A percentile compares a stretch with the other conserved stretches of the same genome.
Evolutionary conservation across 2,888 invertebrate species (phyloP).

Genomic region (Drosophila emarginata): DNA sequence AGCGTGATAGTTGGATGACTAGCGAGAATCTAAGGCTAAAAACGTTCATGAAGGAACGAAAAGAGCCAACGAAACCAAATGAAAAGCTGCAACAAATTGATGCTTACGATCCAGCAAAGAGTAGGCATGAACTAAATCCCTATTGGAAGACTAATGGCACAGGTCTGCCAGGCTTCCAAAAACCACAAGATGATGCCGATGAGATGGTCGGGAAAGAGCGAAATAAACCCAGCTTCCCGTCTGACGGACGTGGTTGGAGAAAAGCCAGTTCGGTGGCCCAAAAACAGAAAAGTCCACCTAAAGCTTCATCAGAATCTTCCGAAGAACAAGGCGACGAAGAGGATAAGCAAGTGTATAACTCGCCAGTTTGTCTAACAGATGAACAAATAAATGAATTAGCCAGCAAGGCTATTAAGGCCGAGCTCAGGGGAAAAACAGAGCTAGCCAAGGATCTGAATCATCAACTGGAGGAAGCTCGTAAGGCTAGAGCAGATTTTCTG

Average conservation of each 20-base stretch:
- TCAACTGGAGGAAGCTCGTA: slow-evolving; percentile 89
- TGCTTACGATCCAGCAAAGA: slow-evolving; percentile 88
- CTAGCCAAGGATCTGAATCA: slow-evolving; percentile 88
- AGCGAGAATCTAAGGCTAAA: slow-evolving; percentile 78
- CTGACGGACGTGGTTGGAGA: slow-evolving; percentile 37
- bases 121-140: slow-evolving; percentile 92
- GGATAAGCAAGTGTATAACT: background rate
- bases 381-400: slow-evolving; percentile 95
- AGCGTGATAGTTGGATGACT: slow-evolving; percentile 92
- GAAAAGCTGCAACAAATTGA: slow-evolving; percentile 84
- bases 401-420: slow-evolving; percentile 96
- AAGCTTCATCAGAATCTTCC: slow-evolving; percentile 20
- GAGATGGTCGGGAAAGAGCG: background rate
- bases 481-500: slow-evolving; percentile 74
- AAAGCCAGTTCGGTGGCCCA: slow-evolving; percentile 18
- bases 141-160: slow-evolving; percentile 95
- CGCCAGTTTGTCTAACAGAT: slow-evolving; percentile 84
- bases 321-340: slow-evolving; percentile 17
- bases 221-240: background rate
- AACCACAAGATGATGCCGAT: slow-evolving; percentile 81
- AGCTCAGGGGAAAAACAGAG: slow-evolving; percentile 92
- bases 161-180: slow-evolving; percentile 87
- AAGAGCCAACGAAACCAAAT: slow-evolving; percentile 82
- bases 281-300: slow-evolving; percentile 1
- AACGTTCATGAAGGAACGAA: slow-evolving; percentile 81